phyloP scores from a whole-genome alignment of 2,797 vertebrate species.

The Notolepis coatsorum region DNA sequence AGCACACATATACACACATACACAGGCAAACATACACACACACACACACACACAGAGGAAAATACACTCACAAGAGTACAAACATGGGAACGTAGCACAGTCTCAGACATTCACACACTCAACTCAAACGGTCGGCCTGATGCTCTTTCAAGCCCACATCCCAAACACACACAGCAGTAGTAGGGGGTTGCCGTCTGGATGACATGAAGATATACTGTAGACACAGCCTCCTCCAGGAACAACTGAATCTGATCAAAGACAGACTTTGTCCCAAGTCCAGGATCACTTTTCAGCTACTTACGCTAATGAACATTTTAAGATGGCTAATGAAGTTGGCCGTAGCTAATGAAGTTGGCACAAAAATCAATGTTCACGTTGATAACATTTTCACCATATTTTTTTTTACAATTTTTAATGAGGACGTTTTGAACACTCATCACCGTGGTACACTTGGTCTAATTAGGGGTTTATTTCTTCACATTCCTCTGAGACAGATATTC shows the following conservation, averaged over 20 bases:
- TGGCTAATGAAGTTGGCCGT: constrained; percentile 63
- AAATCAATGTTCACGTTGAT: too few relatives aligned
- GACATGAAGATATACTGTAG: constrained; percentile 70
- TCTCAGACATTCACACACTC: neutral
- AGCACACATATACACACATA: constrained; percentile 24
- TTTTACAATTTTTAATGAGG: too few relatives aligned
- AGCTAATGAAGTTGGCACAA: constrained; percentile 54
- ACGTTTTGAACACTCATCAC: too few relatives aligned
- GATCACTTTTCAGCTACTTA: constrained; percentile 67
- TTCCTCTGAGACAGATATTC: too few relatives aligned
- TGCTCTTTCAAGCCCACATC: too few relatives aligned
- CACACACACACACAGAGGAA: constrained; percentile 31
- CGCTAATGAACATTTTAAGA: constrained; percentile 68
- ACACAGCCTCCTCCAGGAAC: constrained; percentile 57
- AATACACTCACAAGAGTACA: constrained; percentile 9
- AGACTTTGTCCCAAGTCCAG: constrained; percentile 71
- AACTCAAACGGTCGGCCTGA: too few relatives aligned
- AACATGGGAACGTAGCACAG: neutral
- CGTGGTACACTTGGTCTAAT: too few relatives aligned
- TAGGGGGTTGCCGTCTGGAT: constrained; percentile 68
- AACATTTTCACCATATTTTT: too few relatives aligned
- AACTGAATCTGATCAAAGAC: constrained; percentile 70
- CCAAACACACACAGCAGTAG: constrained; percentile 43
- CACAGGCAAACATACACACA: constrained; percentile 29
- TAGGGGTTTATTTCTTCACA: too few relatives aligned